phyloP scores from a whole-genome alignment of 2,113 vertebrate genomes.

The Laterallus jamaicensis region DNA sequence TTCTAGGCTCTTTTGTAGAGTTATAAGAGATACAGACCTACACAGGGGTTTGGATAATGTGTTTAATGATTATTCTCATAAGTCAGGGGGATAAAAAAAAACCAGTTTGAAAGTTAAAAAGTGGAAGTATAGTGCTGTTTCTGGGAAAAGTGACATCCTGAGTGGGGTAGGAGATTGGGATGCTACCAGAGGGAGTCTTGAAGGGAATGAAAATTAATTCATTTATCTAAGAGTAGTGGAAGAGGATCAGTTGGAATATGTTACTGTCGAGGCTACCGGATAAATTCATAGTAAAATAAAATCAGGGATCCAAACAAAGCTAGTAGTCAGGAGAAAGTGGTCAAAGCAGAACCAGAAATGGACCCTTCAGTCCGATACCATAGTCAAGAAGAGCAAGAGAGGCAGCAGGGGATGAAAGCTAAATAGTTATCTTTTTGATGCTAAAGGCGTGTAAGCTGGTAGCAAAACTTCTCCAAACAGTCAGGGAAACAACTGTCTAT shows the following conservation, averaged over 20 bases:
- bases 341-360: neutral
- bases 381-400: neutral
- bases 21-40: neutral
- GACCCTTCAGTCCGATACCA: neutral
- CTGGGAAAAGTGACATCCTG: neutral
- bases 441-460: neutral
- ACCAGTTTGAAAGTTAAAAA: neutral
- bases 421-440: neutral
- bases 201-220: neutral
- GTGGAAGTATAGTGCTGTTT: neutral
- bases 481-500: too few species aligned
- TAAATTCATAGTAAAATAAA: neutral
- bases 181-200: neutral
- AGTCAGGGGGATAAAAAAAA: neutral
- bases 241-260: neutral
- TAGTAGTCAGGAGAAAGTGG: neutral
- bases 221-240: neutral
- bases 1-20: neutral
- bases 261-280: neutral
- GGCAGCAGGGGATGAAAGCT: neutral
- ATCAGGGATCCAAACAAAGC: neutral
- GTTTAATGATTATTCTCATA: neutral
- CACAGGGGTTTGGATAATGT: neutral
- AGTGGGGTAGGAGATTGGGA: neutral
- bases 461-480: neutral